Evolutionary conservation across 37 sponge, comb jelly and placozoan genomes (phyloP).

Genomic region (Aphrocallistes beatrix): DNA sequence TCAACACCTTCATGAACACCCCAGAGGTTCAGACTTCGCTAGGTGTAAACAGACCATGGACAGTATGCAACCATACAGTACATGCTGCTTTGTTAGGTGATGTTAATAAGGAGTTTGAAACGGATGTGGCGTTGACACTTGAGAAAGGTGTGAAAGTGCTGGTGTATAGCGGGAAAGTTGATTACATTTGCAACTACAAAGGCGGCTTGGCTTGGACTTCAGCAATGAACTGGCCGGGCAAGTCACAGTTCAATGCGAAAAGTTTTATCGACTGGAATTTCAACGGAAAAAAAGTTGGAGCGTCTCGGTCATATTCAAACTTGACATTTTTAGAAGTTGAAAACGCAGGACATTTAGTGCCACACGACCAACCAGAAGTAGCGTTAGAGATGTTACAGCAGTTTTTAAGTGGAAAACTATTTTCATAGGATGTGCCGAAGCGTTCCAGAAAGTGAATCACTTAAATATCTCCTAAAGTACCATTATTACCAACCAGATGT

Average conservation of each 20-base stretch:
- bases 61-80: slow-evolving; percentile 25
- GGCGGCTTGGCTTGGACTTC: slow-evolving; percentile 54
- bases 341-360: slow-evolving; percentile 71
- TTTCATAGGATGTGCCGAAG: not conserved
- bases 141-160: slow-evolving; percentile 29
- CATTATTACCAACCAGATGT: no score
- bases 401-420: not conserved
- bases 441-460: not conserved
- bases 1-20: slow-evolving; percentile 35
- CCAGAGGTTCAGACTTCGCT: slow-evolving; percentile 39
- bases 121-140: slow-evolving; percentile 32
- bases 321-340: slow-evolving; percentile 62
- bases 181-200: slow-evolving; percentile 63
- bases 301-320: slow-evolving; percentile 29
- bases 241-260: slow-evolving; percentile 17
- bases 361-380: slow-evolving; percentile 67
- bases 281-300: slow-evolving; percentile 27
- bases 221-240: slow-evolving; percentile 42
- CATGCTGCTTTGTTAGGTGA: slow-evolving; percentile 36
- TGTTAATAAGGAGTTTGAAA: slow-evolving; percentile 46
- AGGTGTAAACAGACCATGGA: slow-evolving; percentile 53
- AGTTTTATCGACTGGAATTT: slow-evolving; percentile 24
- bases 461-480: no score
- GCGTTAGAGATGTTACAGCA: not conserved
- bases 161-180: slow-evolving; percentile 72